phyloP scores from a whole-genome alignment of 2,797 vertebrate species.

The Arremon aurantiirostris region DNA sequence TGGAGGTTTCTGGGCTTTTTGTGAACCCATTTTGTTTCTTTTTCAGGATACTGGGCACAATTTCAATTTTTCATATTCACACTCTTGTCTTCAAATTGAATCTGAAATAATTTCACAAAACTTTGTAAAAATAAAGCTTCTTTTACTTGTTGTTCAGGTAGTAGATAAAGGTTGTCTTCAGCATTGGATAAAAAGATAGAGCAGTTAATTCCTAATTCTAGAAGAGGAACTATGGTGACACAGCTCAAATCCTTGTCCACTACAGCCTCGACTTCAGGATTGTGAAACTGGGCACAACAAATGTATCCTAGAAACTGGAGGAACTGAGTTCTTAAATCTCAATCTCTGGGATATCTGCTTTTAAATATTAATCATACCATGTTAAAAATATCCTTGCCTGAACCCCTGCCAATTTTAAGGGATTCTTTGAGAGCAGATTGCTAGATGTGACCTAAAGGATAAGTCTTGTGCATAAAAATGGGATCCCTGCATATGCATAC shows the following conservation, averaged over 20 bases:
- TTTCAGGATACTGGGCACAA: background rate
- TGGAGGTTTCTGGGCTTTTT: background rate
- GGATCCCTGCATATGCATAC: fast-evolving
- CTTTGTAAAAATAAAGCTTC: background rate
- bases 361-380: background rate
- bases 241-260: background rate
- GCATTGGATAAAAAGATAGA: background rate
- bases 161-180: background rate
- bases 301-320: background rate
- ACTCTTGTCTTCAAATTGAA: background rate
- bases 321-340: background rate
- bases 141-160: background rate
- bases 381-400: background rate
- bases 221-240: background rate
- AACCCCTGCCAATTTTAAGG: background rate
- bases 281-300: background rate
- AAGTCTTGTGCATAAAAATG: background rate
- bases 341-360: background rate
- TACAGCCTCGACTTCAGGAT: background rate
- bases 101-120: background rate
- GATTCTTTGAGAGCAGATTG: background rate
- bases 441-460: background rate
- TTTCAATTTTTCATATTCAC: background rate
- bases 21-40: background rate
- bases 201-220: background rate